Evolutionary conservation across 2,888 invertebrate species (phyloP), one percentile per base, ranked within the genome.

Genomic region (Strigamia transsilvanica): DNA sequence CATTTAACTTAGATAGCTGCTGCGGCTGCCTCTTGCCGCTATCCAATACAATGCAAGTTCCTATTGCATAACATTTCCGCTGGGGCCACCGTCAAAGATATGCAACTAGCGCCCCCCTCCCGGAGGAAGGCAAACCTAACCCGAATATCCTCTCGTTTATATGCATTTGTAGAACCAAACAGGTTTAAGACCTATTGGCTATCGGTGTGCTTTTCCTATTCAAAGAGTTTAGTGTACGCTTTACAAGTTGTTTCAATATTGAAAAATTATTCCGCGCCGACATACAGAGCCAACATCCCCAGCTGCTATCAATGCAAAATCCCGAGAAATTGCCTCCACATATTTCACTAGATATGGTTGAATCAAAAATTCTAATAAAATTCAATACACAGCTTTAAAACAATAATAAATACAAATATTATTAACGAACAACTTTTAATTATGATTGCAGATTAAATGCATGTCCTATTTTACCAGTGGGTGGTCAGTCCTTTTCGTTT

Each of bases 1-100:
- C 73, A 73, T 73, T 73, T 73, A 73, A 73, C 73, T 73, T 73
- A 73, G 73, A 73, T 73, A 73, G 73, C 73, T 73, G 73, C 73
- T 73, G 73, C 73, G 27, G 73, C 73, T 73, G 73, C 73, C 73
- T 73, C 73, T 73, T 73, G 73, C 73, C 32, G 73, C 73, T 73
- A 73, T 73, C 73, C 73, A 73, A 73, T 73, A 73, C 23, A 73
- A 73, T 32, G 73, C 73, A 27, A 73, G 73, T 73, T 73, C 73
- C 73, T 32, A 73, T 73, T 73, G 73, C 73, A 73, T 73, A 73
- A 73, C 73, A 73, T 73, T 73, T 73, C 73, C 73, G 73, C 73
- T 73, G 32, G 73, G 73, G 73, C 73, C 73, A 73, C 73, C 73
- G 73, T 73, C 73, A 73, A 56, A 73, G 73, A 73, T 73, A 73